Conservation (phyloP, 2,797 vertebrate species). For the Danio aesculapii region DNA sequence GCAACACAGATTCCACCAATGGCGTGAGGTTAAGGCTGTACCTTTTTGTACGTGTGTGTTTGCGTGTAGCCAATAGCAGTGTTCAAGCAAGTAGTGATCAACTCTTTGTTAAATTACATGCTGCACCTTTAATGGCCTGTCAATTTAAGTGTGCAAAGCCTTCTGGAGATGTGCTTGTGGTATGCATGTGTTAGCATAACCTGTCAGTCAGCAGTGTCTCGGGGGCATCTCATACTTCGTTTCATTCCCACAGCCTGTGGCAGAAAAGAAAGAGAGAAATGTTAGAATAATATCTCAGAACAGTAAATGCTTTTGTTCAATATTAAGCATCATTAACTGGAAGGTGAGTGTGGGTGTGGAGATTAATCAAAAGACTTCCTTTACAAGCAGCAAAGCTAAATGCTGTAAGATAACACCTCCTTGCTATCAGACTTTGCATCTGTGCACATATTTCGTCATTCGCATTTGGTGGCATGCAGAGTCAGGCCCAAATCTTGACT, state of each 20-base stretch:
- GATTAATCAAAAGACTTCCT: neutral
- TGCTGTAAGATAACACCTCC: constrained; percentile 1
- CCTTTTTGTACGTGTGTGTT: neutral
- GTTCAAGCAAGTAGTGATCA: neutral
- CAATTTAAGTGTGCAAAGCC: constrained; percentile 23
- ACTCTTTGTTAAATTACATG: constrained; percentile 9
- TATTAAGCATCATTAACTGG: neutral
- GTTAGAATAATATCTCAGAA: neutral
- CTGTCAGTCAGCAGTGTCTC: neutral
- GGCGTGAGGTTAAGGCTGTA: neutral
- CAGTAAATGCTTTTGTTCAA: neutral
- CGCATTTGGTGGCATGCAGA: constrained; percentile 9
- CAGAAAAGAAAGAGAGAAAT: neutral
- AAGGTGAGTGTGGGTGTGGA: neutral
- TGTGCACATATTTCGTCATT: constrained; percentile 22
- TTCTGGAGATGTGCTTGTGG: neutral
- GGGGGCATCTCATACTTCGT: neutral
- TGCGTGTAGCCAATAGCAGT: neutral
- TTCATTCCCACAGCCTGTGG: constrained; percentile 19
- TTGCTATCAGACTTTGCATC: constrained; percentile 29
- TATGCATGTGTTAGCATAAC: constrained; percentile 27
- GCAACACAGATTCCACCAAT: neutral
- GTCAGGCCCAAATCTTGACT: constrained; percentile 34
- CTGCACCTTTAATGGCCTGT: constrained; percentile 11
- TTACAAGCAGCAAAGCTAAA: neutral